Evolutionary conservation across 1,140 invertebrate genomes (phyloP).

Genomic region (Drosophila lacertosa): DNA sequence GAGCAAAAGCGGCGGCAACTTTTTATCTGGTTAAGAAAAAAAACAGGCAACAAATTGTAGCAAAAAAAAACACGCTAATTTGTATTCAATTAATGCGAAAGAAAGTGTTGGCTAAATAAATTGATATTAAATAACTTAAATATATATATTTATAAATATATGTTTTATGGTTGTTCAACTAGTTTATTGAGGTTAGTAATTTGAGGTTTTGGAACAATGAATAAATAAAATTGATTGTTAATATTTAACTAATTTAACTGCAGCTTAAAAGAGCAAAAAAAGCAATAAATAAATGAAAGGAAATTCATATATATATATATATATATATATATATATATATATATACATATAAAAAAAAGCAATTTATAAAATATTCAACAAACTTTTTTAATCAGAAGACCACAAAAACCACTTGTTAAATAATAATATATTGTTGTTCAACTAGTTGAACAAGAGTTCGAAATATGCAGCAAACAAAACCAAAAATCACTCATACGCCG

Average conservation of each 20-base stretch:
- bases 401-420: no score
- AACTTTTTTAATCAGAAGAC: neutral
- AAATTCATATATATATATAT: neutral
- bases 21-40: constrained; percentile 36
- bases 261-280: neutral
- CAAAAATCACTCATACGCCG: constrained; percentile 52
- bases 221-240: no score
- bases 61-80: constrained; percentile 6
- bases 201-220: no score
- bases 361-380: neutral
- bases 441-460: constrained; percentile 5
- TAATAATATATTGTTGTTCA: no score
- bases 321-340: neutral
- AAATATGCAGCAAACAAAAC: neutral
- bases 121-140: no score
- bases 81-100: constrained; percentile 7
- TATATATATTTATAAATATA: no score
- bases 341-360: neutral
- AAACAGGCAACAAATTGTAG: constrained; percentile 10
- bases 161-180: no score
- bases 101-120: neutral
- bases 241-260: no score
- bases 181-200: no score
- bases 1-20: constrained; percentile 29
- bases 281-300: neutral